Percentiles rank a stretch among this genome's conserved stretches.
phyloP scores from a whole-genome alignment of 2,888 invertebrate genomes.

The Pyrocoelia pectoralis region DNA sequence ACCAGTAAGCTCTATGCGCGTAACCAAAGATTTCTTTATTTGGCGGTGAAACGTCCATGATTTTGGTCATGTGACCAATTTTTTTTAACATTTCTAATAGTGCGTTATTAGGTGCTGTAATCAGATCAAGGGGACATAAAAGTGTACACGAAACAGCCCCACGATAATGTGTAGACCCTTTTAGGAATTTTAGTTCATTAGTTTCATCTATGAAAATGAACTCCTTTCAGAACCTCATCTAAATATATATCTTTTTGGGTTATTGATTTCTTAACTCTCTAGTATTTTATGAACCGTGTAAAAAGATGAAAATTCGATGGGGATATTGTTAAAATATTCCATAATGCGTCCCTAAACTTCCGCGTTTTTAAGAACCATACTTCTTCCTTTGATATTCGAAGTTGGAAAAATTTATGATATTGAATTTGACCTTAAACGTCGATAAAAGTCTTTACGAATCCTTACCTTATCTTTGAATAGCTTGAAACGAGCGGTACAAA shows the following conservation, averaged over 20 bases:
- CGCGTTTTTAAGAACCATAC: conserved; percentile 27
- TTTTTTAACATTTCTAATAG: too few species aligned
- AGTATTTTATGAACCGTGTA: conserved; percentile 33
- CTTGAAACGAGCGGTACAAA: conserved; percentile 42
- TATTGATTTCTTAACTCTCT: conserved; percentile 30
- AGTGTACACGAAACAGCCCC: too few species aligned
- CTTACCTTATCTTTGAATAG: conserved; percentile 43
- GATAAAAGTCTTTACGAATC: conserved; percentile 43
- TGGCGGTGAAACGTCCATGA: too few species aligned
- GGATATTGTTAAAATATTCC: conserved; percentile 35
- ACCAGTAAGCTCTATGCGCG: too few species aligned
- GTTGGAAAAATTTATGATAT: conserved; percentile 44
- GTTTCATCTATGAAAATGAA: conserved; percentile 22
- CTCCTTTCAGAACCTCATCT: conserved; percentile 23
- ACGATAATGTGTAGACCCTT: too few species aligned
- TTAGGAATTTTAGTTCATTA: conserved; percentile 22
- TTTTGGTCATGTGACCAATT: too few species aligned
- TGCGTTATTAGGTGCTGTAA: too few species aligned
- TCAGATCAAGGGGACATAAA: too few species aligned
- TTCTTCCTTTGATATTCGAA: conserved; percentile 44
- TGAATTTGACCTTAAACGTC: conserved; percentile 45
- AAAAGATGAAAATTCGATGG: conserved; percentile 27
- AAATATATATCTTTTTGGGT: conserved; percentile 28
- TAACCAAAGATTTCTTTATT: too few species aligned
- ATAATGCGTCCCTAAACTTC: conserved; percentile 28